Percentiles rank a stretch among this genome's conserved stretches.
Evolutionary conservation across 2,797 vertebrate species (phyloP).

Genomic region (Eurystomus glaucurus): DNA sequence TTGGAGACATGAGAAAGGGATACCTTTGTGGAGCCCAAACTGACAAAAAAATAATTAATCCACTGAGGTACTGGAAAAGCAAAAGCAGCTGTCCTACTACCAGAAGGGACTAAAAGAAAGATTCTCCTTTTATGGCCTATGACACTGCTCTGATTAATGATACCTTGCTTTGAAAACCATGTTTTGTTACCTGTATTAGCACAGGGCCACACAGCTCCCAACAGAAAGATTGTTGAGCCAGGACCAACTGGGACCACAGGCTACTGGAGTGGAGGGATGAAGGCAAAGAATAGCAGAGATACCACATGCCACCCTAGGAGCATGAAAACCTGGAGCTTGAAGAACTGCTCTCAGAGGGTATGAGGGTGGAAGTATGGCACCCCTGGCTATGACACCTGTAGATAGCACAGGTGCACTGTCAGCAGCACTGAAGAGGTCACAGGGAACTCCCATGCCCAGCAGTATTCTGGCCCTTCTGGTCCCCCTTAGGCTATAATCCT

Average conservation of each 20-base stretch:
- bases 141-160: neutral
- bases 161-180: neutral
- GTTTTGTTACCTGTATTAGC: neutral
- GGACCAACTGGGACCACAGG: neutral
- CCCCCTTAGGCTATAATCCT: neutral
- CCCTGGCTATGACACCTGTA: neutral
- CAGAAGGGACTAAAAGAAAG: neutral
- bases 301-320: neutral
- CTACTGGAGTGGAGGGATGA: neutral
- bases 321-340: neutral
- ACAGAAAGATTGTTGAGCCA: neutral
- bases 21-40: neutral
- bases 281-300: neutral
- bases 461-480: neutral
- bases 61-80: neutral
- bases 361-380: neutral
- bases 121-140: neutral
- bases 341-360: neutral
- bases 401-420: neutral
- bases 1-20: neutral
- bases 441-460: neutral
- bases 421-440: neutral
- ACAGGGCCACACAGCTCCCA: neutral
- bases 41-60: neutral
- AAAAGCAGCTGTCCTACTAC: neutral